Evolutionary conservation across 1,140 invertebrate species (phyloP).

Genomic region (Ceratina japonica): DNA sequence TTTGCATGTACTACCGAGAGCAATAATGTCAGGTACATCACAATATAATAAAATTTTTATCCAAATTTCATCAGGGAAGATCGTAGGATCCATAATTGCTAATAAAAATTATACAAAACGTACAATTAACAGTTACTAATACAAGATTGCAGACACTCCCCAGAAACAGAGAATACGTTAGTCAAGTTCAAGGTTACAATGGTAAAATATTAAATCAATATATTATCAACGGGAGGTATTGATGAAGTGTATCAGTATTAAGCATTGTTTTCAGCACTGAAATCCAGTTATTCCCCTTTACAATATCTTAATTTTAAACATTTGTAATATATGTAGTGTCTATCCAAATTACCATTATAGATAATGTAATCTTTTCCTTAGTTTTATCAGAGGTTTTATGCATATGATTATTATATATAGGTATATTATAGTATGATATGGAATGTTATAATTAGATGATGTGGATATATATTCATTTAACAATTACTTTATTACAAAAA

Average conservation of each 20-base stretch:
- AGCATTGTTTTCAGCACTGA: not conserved
- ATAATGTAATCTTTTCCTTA: not conserved
- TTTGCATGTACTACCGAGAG: slow-evolving; percentile 78
- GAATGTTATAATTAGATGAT: not conserved
- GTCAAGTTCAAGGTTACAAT: slow-evolving; percentile 78
- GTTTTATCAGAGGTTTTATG: not conserved
- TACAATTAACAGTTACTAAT: slow-evolving; percentile 64
- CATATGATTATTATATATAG: not conserved
- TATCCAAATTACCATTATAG: not conserved
- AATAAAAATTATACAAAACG: slow-evolving; percentile 71
- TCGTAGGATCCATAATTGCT: slow-evolving; percentile 77
- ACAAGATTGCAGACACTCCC: slow-evolving; percentile 71
- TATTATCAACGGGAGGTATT: slow-evolving; percentile 47
- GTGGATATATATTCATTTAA: not conserved
- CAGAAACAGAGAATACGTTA: slow-evolving; percentile 74
- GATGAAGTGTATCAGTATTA: not conserved
- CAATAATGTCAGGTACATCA: slow-evolving; percentile 79
- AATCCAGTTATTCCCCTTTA: not conserved
- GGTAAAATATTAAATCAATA: slow-evolving; percentile 50
- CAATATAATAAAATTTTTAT: slow-evolving; percentile 79
- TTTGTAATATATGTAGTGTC: too few species aligned
- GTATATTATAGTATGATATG: not conserved
- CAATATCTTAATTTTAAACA: not conserved
- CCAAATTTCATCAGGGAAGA: slow-evolving; percentile 79
- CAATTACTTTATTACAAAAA: not conserved